Evolutionary conservation across 1,140 invertebrate genomes (phyloP).

Genomic region (Hylaeus anthracinus): DNA sequence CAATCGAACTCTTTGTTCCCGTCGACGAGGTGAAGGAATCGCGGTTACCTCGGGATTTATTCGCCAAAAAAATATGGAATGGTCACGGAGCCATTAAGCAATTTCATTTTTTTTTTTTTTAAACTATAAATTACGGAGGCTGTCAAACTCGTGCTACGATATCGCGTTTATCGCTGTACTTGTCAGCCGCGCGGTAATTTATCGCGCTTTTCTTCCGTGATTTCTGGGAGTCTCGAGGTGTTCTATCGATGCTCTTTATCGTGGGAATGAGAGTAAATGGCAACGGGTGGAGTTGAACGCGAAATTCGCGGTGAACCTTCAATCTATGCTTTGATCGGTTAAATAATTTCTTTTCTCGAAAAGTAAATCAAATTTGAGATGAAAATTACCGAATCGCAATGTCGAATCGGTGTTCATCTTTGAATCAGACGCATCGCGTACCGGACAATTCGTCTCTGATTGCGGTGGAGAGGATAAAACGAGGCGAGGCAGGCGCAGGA

Average conservation of each 20-base stretch:
- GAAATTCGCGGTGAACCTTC: not conserved
- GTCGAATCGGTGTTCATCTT: not conserved
- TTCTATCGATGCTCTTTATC: not conserved
- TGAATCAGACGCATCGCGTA: not conserved
- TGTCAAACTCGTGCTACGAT: not conserved
- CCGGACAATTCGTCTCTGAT: constrained; percentile 1
- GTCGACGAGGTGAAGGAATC: not conserved
- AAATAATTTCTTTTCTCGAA: too few relatives aligned
- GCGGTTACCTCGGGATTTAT: not conserved
- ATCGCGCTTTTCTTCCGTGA: not conserved
- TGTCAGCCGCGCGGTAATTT: not conserved
- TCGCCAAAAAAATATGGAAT: not conserved
- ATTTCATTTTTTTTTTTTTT: not conserved
- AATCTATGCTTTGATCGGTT: too few relatives aligned
- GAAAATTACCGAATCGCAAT: not conserved
- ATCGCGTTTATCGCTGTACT: constrained; percentile 5
- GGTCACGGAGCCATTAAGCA: not conserved
- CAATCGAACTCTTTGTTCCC: not conserved
- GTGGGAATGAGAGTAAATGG: not conserved
- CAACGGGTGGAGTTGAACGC: not conserved
- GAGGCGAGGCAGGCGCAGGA: constrained; percentile 15
- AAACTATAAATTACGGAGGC: not conserved
- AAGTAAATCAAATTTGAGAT: too few relatives aligned
- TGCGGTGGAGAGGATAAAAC: constrained; percentile 13
- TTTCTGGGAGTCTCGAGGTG: not conserved